Evolutionary conservation across 1,140 invertebrate genomes (phyloP), one percentile per base, ranked within the genome.

Genomic region (Temnothorax curvispinosus): DNA sequence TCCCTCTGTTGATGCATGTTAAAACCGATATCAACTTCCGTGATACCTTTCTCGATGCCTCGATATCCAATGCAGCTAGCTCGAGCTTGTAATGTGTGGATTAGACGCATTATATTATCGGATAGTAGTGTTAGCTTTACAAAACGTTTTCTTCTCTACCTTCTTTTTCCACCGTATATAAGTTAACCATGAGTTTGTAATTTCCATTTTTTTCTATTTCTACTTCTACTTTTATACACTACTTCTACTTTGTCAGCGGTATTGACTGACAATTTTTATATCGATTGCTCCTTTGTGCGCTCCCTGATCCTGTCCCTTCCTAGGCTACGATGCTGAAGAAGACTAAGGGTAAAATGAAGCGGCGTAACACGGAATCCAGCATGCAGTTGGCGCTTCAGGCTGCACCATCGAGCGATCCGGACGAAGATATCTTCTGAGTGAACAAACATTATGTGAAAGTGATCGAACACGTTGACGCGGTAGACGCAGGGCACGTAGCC

Each of bases 331-430:
- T 98, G 97, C 96, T 98, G 96, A 98, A 98, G 97, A 98, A 98
- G 96, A 97, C 97, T 96, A 99, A 99, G 96, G 97, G 97, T 94
- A 99, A 99, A 97, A 98, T 99, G 96, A 99, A 98, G 96, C 96
- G 98, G 86, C 97, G 98, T 93, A 98, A 99, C 96, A 99, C 98
- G 86, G 98, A 98, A 96, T 98, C 99, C 85, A 97, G 97, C 85
- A 99, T 99, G 95, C 96, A 95, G 89, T 94, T 96, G 78, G 95
- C 96, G 56, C 95, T 97, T 88, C 95, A 96, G 89, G 94, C 96
- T 78, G 95, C 96, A 58, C 93, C 96, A 8, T 92, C 95, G 62
- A 93, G 91, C 89, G 94, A 95, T 80, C 94, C 94, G 38, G 94
- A 95, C 86, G 88, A 94, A 58, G 90, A 91, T 15, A 81, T 86